Conservation (phyloP, 2,113 vertebrate genomes). For the Rattus norvegicus region DNA sequence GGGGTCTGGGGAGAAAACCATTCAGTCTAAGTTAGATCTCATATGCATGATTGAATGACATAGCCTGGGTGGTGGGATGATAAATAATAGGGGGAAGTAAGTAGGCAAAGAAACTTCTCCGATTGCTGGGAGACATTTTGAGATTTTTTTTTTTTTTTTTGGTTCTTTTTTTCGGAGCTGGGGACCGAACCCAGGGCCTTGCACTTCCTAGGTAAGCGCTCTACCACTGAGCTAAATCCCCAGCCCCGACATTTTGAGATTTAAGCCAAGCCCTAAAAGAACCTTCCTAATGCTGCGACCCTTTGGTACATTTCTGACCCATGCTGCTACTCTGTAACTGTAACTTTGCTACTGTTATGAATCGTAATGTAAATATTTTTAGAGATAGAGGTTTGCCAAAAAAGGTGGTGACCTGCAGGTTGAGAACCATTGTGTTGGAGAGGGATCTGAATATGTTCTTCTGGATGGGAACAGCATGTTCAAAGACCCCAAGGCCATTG, state of each 20-base stretch:
- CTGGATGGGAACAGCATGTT: background rate
- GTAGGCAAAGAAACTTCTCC: background rate
- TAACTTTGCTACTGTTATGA: background rate
- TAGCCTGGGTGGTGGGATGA: background rate
- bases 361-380: background rate
- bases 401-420: background rate
- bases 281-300: background rate
- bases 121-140: background rate
- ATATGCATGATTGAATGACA: background rate
- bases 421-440: background rate
- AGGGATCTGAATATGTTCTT: background rate
- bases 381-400: background rate
- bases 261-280: background rate
- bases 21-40: background rate
- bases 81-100: background rate
- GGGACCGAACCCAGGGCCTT: no score
- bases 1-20: background rate
- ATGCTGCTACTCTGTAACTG: background rate
- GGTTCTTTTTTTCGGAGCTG: no score
- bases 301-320: no score
- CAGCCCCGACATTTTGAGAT: constrained; percentile 17
- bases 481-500: background rate
- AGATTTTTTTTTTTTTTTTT: no score
- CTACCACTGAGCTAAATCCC: no score
- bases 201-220: no score